These are phyloP conservation scores for Notoglanidium macrostoma DNA, from an alignment of 2,797 vertebrate genomes.

Conservation along the genomic window DNA sequence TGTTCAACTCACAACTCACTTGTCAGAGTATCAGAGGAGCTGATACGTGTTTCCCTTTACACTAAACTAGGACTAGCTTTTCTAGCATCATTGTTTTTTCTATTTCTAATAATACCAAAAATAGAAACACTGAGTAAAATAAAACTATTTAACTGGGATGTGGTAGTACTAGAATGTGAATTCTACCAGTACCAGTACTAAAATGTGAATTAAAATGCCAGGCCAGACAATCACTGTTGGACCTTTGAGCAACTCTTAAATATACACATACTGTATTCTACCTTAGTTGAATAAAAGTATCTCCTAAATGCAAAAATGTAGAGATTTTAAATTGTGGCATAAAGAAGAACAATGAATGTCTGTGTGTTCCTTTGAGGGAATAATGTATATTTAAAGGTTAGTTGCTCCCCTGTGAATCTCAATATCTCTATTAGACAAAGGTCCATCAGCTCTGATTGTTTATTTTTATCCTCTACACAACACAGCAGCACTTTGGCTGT, in stretches of 20 bases:
- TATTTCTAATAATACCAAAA: background rate
- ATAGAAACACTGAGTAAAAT: background rate
- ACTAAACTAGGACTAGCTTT: background rate
- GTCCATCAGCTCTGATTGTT: slow-evolving; percentile 9
- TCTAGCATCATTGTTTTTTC: background rate
- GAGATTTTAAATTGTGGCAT: background rate
- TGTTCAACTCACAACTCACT: background rate
- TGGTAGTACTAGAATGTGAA: background rate
- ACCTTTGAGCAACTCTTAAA: background rate
- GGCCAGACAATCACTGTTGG: background rate
- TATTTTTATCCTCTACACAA: slow-evolving; percentile 17
- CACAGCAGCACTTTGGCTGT: background rate
- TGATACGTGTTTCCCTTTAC: background rate
- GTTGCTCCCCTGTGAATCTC: slow-evolving; percentile 55
- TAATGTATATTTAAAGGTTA: slow-evolving; percentile 54
- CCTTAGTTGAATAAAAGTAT: background rate
- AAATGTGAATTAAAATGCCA: background rate
- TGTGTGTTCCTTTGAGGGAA: slow-evolving; percentile 41
- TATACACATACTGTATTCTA: background rate
- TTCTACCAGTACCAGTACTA: background rate
- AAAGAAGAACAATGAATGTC: background rate
- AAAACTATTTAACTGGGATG: background rate
- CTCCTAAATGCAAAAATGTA: background rate
- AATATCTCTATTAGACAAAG: slow-evolving; percentile 27
- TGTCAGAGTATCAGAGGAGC: background rate